A percentile compares a stretch with the other conserved stretches of the same genome.
Conservation (phyloP, 2,113 vertebrate genomes). For the Montifringilla adamsi region DNA sequence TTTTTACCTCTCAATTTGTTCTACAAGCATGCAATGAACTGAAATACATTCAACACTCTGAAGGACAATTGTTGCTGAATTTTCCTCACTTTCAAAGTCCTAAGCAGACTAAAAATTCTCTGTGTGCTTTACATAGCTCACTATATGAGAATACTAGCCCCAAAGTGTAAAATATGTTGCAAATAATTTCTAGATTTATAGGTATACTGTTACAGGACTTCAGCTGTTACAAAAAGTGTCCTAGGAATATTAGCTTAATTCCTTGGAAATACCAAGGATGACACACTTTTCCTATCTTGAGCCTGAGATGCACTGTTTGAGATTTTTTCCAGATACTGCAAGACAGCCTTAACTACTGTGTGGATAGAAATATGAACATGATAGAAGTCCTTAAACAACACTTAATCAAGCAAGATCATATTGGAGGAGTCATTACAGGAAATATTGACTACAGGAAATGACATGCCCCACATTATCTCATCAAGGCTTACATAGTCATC, state of each 20-base stretch:
- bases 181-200: background rate
- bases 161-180: background rate
- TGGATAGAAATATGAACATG: background rate
- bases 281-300: background rate
- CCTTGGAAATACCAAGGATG: background rate
- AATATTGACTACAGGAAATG: slow-evolving; percentile 41
- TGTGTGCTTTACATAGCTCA: background rate
- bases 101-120: background rate
- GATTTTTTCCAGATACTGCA: background rate
- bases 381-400: background rate
- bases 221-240: background rate
- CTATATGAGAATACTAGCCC: background rate
- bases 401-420: background rate
- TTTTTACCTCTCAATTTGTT: background rate
- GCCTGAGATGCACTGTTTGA: background rate
- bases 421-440: slow-evolving; percentile 24
- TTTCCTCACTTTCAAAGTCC: background rate
- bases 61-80: background rate
- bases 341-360: background rate
- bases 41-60: background rate
- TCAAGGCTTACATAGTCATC: background rate
- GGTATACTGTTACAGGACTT: background rate
- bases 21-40: background rate
- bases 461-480: background rate
- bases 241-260: background rate